These are phyloP conservation scores for Spodoptera littoralis DNA, from an alignment of 2,888 invertebrate species.

Conservation along the genomic window DNA sequence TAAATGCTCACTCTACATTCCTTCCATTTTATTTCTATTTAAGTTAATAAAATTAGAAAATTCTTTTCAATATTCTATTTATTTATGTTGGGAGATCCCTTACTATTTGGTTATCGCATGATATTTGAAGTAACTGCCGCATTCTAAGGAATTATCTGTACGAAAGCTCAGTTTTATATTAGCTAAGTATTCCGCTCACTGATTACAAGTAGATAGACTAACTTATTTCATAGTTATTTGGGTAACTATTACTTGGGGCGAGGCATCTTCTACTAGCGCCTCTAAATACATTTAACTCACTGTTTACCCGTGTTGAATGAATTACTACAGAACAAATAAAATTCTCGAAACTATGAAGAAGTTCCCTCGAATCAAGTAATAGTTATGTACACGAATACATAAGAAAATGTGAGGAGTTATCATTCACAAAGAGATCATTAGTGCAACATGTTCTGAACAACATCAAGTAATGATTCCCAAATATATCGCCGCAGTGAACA, in stretches of 20 bases:
- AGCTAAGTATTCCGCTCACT: conserved; percentile 48
- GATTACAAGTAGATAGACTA: conserved; percentile 29
- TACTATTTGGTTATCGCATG: conserved; percentile 13
- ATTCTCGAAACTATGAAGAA: not conserved
- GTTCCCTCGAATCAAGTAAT: conserved; percentile 20
- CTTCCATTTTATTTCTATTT: conserved; percentile 43
- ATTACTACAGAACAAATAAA: too few relatives aligned
- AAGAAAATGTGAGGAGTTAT: conserved; percentile 21
- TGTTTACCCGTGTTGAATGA: too few relatives aligned
- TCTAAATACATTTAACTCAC: too few relatives aligned
- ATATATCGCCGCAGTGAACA: conserved; percentile 28
- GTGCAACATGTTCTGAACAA: conserved; percentile 17
- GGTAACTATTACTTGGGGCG: conserved; percentile 7
- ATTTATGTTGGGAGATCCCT: conserved; percentile 8
- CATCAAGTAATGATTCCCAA: conserved; percentile 12
- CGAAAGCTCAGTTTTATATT: conserved; percentile 48
- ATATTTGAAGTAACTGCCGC: conserved; percentile 25
- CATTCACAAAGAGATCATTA: conserved; percentile 5
- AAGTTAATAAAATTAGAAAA: conserved; percentile 30
- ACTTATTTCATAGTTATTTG: conserved; percentile 16
- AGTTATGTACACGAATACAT: conserved; percentile 13
- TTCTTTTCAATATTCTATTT: conserved; percentile 28
- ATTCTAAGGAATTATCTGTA: conserved; percentile 28
- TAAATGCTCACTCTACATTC: conserved; percentile 57
- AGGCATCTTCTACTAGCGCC: not conserved